Evolutionary conservation across 2,113 vertebrate genomes (phyloP), one percentile per base, ranked within the genome.

Genomic region (Pteropus alecto): DNA sequence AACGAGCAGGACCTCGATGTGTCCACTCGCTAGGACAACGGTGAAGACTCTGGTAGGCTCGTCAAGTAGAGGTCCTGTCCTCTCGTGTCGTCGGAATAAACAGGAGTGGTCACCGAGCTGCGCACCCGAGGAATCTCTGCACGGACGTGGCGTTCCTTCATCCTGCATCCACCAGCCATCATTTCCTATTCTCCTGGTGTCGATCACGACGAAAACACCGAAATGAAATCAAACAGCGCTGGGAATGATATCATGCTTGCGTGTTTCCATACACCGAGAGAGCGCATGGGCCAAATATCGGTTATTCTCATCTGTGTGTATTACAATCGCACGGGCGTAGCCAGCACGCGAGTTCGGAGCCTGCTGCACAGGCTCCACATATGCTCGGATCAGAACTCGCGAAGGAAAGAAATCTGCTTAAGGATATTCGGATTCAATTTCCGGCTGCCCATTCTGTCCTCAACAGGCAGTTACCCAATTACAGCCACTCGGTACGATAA

Each of bases 361-460:
- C 38, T 41, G 33, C 0, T 26, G 26, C 71, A 3, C 41, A 3
- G n/a, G 7, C 41, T 9, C 9, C 10, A 9, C 4, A 21, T 35
- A 35, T 28, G 30, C 38, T 90, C 21, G 60, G 48, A 74, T 38
- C 28, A 51, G 14, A 8, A 16, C 9, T n/a, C 3, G 6, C 4
- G 13, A 46, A 77, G 16, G 13, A 87, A 18, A 77, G 61, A 61
- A 51, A 78, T 26, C 22, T 79, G 24, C 41, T 67, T 68, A 30
- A 56, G 70, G 12, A 48, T 21, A n/a, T 7, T 6, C 41, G 18
- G 60, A 68, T 28, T 85, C 54, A 87, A 58, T 90, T 35, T 56
- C 58, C 68, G 30, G 56, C 6, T 48, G 6, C 2, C 4, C 41
- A 21, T 70, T n/a, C 33, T 84, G 54, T 86, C 67, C 22, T 67